A percentile compares a stretch with the other conserved stretches of the same genome.
Conservation (phyloP, 2,113 vertebrate genomes). For the Pachycephala philippinensis region DNA sequence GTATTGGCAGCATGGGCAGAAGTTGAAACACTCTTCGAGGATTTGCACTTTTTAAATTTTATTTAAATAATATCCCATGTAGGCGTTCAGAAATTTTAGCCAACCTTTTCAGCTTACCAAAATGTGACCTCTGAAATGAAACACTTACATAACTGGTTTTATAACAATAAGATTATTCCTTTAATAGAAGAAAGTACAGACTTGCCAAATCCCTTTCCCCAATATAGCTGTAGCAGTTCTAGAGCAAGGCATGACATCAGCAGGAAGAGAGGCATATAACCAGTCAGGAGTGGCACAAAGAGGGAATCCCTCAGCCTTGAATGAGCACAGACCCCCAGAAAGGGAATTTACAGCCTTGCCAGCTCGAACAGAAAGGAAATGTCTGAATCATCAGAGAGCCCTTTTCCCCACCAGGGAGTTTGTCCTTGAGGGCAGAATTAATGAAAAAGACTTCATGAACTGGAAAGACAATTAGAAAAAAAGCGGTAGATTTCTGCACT, state of each 20-base stretch:
- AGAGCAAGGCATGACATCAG: neutral
- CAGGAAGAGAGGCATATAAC: neutral
- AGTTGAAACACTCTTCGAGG: neutral
- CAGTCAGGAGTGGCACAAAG: neutral
- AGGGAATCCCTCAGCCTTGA: neutral
- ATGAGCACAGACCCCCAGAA: neutral
- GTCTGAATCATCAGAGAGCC: neutral
- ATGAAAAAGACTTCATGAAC: neutral
- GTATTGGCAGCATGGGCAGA: neutral
- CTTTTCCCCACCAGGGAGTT: neutral
- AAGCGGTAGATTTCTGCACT: neutral
- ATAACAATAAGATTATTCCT: slow-evolving; percentile 15
- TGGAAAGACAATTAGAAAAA: neutral
- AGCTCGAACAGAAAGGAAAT: neutral
- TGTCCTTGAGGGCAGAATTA: neutral
- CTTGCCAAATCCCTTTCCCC: neutral
- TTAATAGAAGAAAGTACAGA: neutral
- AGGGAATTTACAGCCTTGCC: neutral
- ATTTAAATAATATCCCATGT: neutral
- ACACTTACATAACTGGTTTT: slow-evolving; percentile 32
- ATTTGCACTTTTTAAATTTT: neutral
- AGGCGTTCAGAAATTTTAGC: slow-evolving; percentile 8
- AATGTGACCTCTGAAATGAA: slow-evolving; percentile 26
- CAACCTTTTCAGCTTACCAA: neutral
- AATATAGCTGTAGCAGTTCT: neutral